phyloP scores from a whole-genome alignment of 92 coral and sea anemone genomes.

The Metridium senile region DNA sequence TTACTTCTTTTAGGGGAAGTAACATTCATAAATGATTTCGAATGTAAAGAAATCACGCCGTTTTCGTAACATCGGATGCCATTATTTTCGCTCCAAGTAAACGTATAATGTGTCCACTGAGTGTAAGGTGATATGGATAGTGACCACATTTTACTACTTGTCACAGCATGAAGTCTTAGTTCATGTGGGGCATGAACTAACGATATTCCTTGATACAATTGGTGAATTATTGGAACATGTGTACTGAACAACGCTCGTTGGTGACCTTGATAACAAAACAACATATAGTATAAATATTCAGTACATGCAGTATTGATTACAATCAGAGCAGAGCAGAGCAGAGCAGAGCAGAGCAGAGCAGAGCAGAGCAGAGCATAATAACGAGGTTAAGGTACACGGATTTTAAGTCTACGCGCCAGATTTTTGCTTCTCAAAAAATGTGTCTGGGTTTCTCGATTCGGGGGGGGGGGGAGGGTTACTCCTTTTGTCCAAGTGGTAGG shows the following conservation, averaged over 20 bases:
- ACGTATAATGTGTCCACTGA: constrained; percentile 42
- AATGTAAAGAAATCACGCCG: constrained; percentile 9
- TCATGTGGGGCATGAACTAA: constrained; percentile 23
- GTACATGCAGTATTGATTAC: too few species aligned
- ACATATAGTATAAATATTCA: background rate
- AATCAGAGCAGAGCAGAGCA: too few species aligned
- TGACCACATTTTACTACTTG: constrained; percentile 3
- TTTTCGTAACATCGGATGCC: constrained; percentile 46
- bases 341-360: too few species aligned
- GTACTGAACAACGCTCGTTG: constrained; percentile 4
- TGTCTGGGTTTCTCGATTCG: too few species aligned
- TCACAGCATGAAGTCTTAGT: constrained; percentile 8
- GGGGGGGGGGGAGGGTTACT: too few species aligned
- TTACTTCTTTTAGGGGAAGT: background rate
- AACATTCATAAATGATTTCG: background rate
- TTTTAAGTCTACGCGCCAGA: too few species aligned
- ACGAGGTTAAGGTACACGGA: too few species aligned
- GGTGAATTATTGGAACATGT: background rate
- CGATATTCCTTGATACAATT: constrained; percentile 1
- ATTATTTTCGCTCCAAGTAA: constrained; percentile 37
- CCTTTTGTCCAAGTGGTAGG: too few species aligned
- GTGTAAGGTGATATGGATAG: constrained; percentile 11
- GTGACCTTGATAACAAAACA: background rate
- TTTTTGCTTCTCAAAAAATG: too few species aligned
- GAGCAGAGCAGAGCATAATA: too few species aligned